Percentiles rank a stretch among this genome's conserved stretches.
Conservation (phyloP, 2,888 invertebrate genomes). For the Cataglyphis cursor region DNA sequence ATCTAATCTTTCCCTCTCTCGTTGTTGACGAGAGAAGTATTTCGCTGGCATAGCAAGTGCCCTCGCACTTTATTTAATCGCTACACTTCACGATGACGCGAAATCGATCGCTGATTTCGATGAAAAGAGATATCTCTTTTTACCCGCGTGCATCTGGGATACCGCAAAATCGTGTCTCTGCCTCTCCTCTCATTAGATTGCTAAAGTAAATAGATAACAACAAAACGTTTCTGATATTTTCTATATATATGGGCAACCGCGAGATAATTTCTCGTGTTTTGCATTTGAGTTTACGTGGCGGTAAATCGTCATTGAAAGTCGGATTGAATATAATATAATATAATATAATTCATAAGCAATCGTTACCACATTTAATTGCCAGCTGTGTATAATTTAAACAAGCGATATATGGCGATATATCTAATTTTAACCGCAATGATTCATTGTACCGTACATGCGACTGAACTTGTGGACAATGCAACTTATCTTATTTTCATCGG, state of each 20-base stretch:
- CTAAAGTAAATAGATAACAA: conserved; percentile 29
- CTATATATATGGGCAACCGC: not conserved
- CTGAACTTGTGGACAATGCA: conserved; percentile 39
- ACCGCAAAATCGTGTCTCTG: not conserved
- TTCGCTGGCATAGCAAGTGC: conserved; percentile 27
- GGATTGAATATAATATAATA: not conserved
- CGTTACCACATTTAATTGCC: conserved; percentile 32
- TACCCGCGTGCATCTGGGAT: not conserved
- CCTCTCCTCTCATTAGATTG: not conserved
- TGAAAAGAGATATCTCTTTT: not conserved
- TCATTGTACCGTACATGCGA: conserved; percentile 34
- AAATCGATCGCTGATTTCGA: conserved; percentile 44
- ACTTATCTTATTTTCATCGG: conserved; percentile 47
- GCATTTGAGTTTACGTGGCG: not conserved
- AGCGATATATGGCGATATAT: conserved; percentile 30
- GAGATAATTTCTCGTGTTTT: conserved; percentile 10
- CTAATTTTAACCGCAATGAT: conserved; percentile 46
- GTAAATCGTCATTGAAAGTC: not conserved
- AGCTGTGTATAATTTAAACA: conserved; percentile 34
- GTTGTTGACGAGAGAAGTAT: conserved; percentile 20
- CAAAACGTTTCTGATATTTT: not conserved
- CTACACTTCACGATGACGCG: conserved; percentile 8
- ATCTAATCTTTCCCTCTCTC: conserved; percentile 52
- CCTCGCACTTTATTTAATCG: conserved; percentile 27
- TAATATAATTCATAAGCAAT: conserved; percentile 20